Percentiles rank a stretch among this genome's conserved stretches.
These are phyloP conservation scores for Lacerta viridis DNA, from an alignment of 2,797 vertebrate species.

Conservation along the genomic window DNA sequence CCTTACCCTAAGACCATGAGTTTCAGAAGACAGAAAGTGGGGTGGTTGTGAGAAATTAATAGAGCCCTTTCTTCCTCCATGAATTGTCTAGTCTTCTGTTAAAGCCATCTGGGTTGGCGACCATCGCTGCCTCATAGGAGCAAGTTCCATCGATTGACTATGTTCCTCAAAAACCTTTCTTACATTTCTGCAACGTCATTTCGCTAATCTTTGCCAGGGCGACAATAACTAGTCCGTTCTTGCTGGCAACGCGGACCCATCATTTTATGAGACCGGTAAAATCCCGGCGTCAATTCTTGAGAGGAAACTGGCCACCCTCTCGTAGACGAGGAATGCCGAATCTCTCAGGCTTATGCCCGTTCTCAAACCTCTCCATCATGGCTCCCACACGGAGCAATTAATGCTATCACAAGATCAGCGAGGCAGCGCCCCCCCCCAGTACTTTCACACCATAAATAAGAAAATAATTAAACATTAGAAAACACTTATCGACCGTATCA, in stretches of 20 bases:
- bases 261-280: neutral
- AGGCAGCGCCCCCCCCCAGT: neutral
- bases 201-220: neutral
- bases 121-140: too few species aligned
- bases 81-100: too few species aligned
- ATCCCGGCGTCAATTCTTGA: rapidly evolving
- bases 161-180: neutral
- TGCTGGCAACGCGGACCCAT: neutral
- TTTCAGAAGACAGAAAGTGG: neutral
- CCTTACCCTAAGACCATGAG: neutral
- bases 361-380: rapidly evolving
- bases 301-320: neutral
- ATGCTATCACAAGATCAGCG: neutral
- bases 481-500: constrained; percentile 42
- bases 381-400: neutral
- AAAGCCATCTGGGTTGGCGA: too few species aligned
- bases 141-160: neutral
- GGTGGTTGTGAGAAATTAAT: neutral
- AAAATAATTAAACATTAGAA: constrained; percentile 49
- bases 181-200: neutral
- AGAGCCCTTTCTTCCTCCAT: neutral
- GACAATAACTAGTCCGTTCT: neutral
- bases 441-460: constrained; percentile 55
- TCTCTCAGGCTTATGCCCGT: rapidly evolving
- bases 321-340: rapidly evolving